phyloP scores from a whole-genome alignment of 35 echinoderm and acorn worm species.

The Holothuria glaberrima region DNA sequence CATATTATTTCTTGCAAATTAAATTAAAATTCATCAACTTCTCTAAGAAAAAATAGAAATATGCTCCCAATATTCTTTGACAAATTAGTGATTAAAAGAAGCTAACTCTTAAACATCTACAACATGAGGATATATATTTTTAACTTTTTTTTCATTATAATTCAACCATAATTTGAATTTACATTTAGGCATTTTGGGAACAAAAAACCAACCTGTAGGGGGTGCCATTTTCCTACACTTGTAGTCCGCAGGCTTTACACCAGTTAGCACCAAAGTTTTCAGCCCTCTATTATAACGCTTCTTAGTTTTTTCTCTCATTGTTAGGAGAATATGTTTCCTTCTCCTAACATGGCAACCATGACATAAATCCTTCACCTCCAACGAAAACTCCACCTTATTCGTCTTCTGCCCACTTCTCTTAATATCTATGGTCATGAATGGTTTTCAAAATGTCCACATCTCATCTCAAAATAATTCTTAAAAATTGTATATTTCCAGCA shows the following conservation, averaged over 20 bases:
- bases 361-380: constrained; percentile 32
- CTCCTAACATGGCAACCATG: constrained; percentile 27
- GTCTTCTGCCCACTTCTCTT: background rate
- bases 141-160: too few relatives aligned
- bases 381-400: background rate
- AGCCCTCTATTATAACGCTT: constrained; percentile 23
- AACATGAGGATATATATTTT: too few relatives aligned
- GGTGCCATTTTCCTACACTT: constrained; percentile 43
- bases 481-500: too few relatives aligned
- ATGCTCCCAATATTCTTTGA: too few relatives aligned
- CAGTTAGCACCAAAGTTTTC: background rate
- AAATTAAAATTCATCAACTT: too few relatives aligned
- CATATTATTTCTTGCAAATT: too few relatives aligned
- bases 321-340: constrained; percentile 24
- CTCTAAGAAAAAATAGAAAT: too few relatives aligned
- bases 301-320: constrained; percentile 54
- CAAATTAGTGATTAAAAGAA: background rate
- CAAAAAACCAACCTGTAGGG: constrained; percentile 24
- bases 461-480: background rate
- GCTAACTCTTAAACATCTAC: too few relatives aligned
- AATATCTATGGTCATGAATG: constrained; percentile 50
- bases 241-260: constrained; percentile 22
- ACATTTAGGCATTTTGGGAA: too few relatives aligned
- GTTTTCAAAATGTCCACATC: background rate
- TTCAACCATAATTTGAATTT: too few relatives aligned